phyloP scores from a whole-genome alignment of 2,113 vertebrate species.

The Pollimyrus isidori region DNA sequence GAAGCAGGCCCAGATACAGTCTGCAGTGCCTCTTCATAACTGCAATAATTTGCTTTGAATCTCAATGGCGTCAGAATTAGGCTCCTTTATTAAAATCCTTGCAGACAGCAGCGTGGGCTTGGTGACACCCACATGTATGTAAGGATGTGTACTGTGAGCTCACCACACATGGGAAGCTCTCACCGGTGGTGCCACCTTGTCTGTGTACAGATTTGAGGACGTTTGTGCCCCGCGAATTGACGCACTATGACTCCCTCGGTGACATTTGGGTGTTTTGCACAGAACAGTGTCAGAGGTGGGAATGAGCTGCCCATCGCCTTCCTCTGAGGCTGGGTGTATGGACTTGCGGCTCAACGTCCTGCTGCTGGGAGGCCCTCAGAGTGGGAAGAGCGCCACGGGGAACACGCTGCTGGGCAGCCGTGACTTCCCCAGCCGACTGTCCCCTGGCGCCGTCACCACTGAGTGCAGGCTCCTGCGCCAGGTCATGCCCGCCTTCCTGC shows the following conservation, averaged over 20 bases:
- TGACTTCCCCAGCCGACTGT: constrained; percentile 57
- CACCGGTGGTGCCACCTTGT: background rate
- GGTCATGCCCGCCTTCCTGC: constrained; percentile 40
- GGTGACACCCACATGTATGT: background rate
- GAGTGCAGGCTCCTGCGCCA: constrained; percentile 45
- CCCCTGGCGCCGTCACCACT: constrained; percentile 49
- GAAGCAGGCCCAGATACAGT: background rate
- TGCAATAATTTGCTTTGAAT: background rate
- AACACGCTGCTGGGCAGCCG: constrained; percentile 70
- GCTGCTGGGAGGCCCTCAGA: constrained; percentile 66
- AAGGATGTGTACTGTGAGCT: background rate
- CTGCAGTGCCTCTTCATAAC: background rate
- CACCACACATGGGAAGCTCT: background rate
- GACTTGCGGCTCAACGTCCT: constrained; percentile 61
- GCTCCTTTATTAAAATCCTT: background rate
- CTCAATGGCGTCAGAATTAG: background rate
- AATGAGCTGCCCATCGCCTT: background rate
- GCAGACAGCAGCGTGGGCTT: background rate
- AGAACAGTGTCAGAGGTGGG: background rate
- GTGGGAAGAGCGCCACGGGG: constrained; percentile 71
- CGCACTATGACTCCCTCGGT: background rate
- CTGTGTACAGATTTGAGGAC: background rate
- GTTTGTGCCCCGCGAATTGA: background rate
- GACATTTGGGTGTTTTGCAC: background rate
- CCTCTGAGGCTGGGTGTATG: constrained; percentile 12